phyloP scores from a whole-genome alignment of 2,797 vertebrate species.

The Pyrocephalus nanus region DNA sequence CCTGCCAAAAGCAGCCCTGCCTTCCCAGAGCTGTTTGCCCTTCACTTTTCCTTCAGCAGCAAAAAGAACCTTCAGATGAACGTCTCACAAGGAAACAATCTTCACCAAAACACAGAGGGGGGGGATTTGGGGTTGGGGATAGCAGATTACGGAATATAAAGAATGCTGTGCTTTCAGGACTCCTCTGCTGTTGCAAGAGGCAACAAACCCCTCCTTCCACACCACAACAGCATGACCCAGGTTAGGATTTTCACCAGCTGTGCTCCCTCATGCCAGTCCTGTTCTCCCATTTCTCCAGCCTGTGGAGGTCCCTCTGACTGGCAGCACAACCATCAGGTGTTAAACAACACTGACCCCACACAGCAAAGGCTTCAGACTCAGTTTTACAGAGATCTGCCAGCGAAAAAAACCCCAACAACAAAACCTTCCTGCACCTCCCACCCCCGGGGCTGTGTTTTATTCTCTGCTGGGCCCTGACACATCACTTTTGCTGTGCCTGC shows the following conservation, averaged over 20 bases:
- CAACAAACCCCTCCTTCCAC: not conserved
- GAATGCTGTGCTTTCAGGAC: not conserved
- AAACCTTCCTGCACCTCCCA: not conserved
- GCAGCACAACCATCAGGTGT: not conserved
- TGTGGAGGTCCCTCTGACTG: rapidly evolving
- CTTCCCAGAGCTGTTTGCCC: not conserved
- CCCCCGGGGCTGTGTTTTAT: not conserved
- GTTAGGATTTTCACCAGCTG: not conserved
- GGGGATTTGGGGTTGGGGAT: not conserved
- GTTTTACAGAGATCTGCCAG: not conserved
- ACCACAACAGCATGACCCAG: not conserved
- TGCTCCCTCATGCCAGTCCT: not conserved
- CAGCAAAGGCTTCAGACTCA: not conserved
- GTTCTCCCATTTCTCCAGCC: not conserved
- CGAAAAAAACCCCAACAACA: not conserved
- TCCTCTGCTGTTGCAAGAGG: not conserved
- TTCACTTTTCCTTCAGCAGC: not conserved
- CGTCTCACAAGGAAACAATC: not conserved
- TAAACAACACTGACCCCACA: not conserved
- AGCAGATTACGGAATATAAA: not conserved
- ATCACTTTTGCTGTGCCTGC: conserved; percentile 1
- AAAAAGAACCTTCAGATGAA: not conserved
- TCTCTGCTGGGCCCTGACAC: not conserved
- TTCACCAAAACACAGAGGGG: not conserved
- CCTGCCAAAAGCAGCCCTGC: not conserved